Base-by-base conservation (phyloP, 2,797 vertebrate genomes). In the Distichodus sexfasciatus region DNA sequence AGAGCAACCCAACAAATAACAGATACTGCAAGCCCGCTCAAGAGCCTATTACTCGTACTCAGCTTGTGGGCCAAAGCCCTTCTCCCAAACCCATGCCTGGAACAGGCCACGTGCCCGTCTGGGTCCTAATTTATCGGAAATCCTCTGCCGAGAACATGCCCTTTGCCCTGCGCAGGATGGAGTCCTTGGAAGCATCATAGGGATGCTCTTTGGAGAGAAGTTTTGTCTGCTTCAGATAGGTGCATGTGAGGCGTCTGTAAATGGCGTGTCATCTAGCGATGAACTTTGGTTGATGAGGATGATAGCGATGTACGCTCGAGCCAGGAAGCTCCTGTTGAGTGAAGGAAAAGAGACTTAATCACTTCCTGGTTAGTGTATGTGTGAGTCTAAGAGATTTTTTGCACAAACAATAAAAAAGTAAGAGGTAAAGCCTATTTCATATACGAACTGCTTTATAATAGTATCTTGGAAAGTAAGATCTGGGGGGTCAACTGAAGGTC, bases 121-220 rank as follows among this genome's bases (percentile, higher is more conserved):
- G 14, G 10, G 46, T 33, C 24, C 19, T 2, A 14, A 5, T 69
- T 85, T 91, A 96, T 78, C 94, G 92, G 87, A 97, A 91, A 82
- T 98, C 96, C 0, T 96, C 95, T 0, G 95, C 93, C 0, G 87
- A 94, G 72, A 98, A 98, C 95, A 98, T 95, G 82, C 96, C 94
- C 80, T 91, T 92, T 77, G 96, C 95, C 0, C 96, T 90, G 55
- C 95, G 94, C 43, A 97, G 87, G 80, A 98, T 96, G 54, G 95
- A 98, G 88, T 98, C 96, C 87, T 97, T 96, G 82, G 93, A 87
- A 0, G 96, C 94, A 11, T 98, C 96, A 2, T 98, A 98, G 0
- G 96, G 96, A 64, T 98, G 96, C 78, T 98, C 96, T 82, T 98
- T 98, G 43, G 96, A 98, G 0, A 96, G 96, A 73, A 98, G 98